phyloP scores from a whole-genome alignment of 1,140 invertebrate genomes.

The Ectropis grisescens region DNA sequence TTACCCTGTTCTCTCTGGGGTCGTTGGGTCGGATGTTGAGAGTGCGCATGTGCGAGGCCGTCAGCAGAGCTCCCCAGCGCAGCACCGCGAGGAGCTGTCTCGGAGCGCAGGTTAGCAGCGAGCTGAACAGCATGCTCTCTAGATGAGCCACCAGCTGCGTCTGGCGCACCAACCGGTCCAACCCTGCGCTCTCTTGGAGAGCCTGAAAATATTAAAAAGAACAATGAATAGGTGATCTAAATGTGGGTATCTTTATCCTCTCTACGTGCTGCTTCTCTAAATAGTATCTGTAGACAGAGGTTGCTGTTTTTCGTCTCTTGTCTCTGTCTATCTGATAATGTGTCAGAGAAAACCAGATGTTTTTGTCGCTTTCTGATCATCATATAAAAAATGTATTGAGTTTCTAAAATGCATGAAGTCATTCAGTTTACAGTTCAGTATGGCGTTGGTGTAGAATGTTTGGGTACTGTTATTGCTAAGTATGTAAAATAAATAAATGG shows the following conservation, averaged over 20 bases:
- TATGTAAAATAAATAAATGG: too few species aligned
- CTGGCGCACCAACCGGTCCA: conserved; percentile 84
- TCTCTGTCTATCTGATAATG: too few species aligned
- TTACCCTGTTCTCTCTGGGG: conserved; percentile 78
- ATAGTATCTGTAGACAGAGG: too few species aligned
- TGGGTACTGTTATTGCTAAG: too few species aligned
- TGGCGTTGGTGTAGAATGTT: too few species aligned
- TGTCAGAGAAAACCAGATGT: too few species aligned
- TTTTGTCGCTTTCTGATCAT: too few species aligned
- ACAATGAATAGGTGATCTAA: conserved; percentile 1
- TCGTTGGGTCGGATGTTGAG: conserved; percentile 84
- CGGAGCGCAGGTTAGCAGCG: conserved; percentile 77
- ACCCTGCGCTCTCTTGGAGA: conserved; percentile 83
- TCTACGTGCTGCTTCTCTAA: too few species aligned
- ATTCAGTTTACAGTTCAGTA: too few species aligned
- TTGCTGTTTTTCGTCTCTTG: too few species aligned
- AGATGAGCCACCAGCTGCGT: conserved; percentile 84
- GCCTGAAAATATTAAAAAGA: conserved; percentile 71
- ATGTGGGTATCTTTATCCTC: not conserved
- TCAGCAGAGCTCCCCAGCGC: conserved; percentile 77
- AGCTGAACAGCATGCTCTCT: conserved; percentile 85
- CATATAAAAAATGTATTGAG: too few species aligned
- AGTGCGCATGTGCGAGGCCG: conserved; percentile 79
- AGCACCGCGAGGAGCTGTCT: conserved; percentile 74
- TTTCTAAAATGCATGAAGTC: too few species aligned